Base-by-base conservation (phyloP, 2,797 vertebrate species). In the Sebastes taczanowskii region DNA sequence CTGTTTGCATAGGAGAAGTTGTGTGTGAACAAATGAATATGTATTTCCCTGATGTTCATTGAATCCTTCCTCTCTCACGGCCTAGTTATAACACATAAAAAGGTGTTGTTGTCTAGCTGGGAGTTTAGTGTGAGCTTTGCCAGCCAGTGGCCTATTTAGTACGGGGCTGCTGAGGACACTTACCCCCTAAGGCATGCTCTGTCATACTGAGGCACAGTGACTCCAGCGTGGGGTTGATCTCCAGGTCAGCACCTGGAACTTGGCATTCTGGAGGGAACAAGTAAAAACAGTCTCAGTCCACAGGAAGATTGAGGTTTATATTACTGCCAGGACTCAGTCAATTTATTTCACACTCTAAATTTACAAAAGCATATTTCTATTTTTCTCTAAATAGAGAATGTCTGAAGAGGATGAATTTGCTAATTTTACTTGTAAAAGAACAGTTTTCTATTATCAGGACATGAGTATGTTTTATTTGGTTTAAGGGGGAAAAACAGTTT, bases 191-290 rank as follows among this genome's bases (percentile, higher is more conserved):
- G 92, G 98, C 97, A 90, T 98, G 98, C 96, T 99, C 97, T 30
- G 98, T 99, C 98, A 98, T 99, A 96, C 98, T 98, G 96, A 99
- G 97, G 95, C 98, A 99, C 95, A 99, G 96, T 86, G 98, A 99
- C 95, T 99, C 98, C 97, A 99, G 95, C 91, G 97, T 98, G 80
- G 97, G 97, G 94, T 98, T 99, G 93, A 99, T 99, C 96, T 99
- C 98, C 93, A 98, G 96, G 93, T 99, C 97, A 30, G 97, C 96
- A 87, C 97, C 97, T 81, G 97, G 97, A 92, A 96, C 96, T 91
- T 97, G 97, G 95, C 97, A 98, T 95, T 98, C 97, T 99, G 87
- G 18, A 22, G 63, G 46, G 75, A 77, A 84, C n/a, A 1, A 79
- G 55, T 29, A 42, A 74, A 67, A 84, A 34, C 11, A 61, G 5